Conservation (phyloP, 2,113 vertebrate species). For the Donacobius atricapilla region DNA sequence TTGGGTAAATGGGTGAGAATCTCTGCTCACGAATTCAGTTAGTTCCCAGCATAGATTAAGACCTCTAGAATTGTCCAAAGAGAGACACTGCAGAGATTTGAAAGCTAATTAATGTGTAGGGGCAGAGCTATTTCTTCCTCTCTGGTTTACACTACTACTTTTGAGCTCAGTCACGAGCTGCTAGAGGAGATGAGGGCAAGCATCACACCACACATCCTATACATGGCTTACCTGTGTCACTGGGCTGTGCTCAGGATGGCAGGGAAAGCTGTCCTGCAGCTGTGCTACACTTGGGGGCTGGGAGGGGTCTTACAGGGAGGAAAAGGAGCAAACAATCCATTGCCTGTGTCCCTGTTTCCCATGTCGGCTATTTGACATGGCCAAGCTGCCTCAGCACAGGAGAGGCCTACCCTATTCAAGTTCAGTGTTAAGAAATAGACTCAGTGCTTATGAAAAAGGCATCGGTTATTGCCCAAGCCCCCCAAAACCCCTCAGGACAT, state of each 20-base stretch:
- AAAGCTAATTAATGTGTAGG: neutral
- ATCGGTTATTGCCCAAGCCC: neutral
- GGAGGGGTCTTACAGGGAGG: neutral
- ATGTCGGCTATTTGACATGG: neutral
- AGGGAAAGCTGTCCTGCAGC: neutral
- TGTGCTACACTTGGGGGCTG: neutral
- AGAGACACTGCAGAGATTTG: neutral
- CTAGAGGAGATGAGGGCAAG: neutral
- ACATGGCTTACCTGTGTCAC: neutral
- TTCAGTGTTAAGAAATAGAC: neutral
- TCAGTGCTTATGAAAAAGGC: neutral
- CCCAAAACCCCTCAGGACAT: neutral
- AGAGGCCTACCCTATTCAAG: neutral
- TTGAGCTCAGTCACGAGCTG: neutral
- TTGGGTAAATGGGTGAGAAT: neutral
- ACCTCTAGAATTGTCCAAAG: neutral
- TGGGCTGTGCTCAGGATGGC: neutral
- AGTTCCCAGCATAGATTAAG: neutral
- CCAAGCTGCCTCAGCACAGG: neutral
- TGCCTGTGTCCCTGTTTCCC: neutral
- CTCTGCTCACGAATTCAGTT: neutral
- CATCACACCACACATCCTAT: rapidly evolving
- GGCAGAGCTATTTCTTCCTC: neutral
- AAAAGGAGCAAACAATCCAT: neutral
- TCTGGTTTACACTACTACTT: neutral